phyloP scores from a whole-genome alignment of 2,797 vertebrate genomes.

The Adrianichthys oophorus region DNA sequence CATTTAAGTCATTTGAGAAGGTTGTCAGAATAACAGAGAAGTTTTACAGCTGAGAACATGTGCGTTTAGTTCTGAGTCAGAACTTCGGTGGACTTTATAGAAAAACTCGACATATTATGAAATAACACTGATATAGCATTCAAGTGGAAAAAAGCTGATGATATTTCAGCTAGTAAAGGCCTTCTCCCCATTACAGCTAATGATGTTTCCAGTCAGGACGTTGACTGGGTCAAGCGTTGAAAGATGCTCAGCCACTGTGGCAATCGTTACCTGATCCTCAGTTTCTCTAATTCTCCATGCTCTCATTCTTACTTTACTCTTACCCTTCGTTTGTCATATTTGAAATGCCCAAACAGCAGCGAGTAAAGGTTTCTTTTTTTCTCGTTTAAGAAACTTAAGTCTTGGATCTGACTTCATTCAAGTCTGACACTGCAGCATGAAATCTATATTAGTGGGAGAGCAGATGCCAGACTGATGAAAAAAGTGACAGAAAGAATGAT shows the following conservation, averaged over 20 bases:
- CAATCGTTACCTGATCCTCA: constrained; percentile 39
- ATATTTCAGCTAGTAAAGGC: constrained; percentile 11
- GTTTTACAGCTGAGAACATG: no score
- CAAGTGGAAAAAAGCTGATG: constrained; percentile 11
- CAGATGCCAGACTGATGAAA: constrained; percentile 21
- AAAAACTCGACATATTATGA: no score
- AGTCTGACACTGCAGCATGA: constrained; percentile 27
- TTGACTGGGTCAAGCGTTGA: constrained; percentile 14
- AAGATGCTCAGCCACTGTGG: constrained; percentile 10
- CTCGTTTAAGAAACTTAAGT: no score
- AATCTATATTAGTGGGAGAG: constrained; percentile 34
- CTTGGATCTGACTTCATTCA: no score
- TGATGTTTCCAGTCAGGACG: constrained; percentile 21
- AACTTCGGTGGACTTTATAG: no score
- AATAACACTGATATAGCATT: neutral
- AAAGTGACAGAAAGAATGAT: constrained; percentile 7
- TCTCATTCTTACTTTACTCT: constrained; percentile 36
- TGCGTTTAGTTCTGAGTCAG: no score
- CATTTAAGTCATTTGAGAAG: no score
- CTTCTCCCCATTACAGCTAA: constrained; percentile 10
- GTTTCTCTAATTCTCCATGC: constrained; percentile 23
- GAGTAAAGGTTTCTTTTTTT: neutral
- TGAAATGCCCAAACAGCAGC: constrained; percentile 31
- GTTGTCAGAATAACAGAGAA: no score
- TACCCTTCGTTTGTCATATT: constrained; percentile 23